Evolutionary conservation across 2,888 invertebrate genomes (phyloP).

Genomic region (Lathronympha strigana): DNA sequence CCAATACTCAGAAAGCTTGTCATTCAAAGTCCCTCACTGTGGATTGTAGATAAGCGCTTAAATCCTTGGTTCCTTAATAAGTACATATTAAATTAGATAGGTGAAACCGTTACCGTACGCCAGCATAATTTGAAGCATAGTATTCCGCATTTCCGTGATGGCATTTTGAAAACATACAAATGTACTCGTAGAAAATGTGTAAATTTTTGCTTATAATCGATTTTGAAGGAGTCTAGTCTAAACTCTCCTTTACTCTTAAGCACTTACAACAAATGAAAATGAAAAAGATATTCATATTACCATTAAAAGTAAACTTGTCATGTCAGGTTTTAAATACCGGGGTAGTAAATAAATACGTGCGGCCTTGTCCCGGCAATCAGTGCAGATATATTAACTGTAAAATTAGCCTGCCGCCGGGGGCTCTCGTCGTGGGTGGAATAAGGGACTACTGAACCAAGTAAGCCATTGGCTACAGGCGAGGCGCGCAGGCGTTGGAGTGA

Average conservation of each 20-base stretch:
- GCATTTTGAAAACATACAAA: no score
- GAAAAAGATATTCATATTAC: conserved; percentile 47
- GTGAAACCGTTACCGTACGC: no score
- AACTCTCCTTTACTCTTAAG: conserved; percentile 29
- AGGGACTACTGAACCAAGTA: conserved; percentile 22
- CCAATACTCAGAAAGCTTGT: no score
- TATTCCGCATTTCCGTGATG: no score
- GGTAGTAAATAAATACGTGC: conserved; percentile 67
- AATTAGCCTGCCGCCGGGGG: conserved; percentile 67
- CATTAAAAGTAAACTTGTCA: conserved; percentile 56
- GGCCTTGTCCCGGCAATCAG: conserved; percentile 73
- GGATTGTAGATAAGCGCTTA: no score
- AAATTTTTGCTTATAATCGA: no score
- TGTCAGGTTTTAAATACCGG: conserved; percentile 55
- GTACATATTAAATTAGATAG: no score
- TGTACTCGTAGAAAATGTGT: no score
- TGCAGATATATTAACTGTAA: conserved; percentile 76
- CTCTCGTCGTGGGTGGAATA: conserved; percentile 49
- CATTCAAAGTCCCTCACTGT: no score
- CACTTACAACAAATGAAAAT: conserved; percentile 23
- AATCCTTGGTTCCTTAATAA: no score
- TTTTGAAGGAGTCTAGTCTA: no score
- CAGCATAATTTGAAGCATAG: no score
- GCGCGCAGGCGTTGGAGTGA: conserved; percentile 2
- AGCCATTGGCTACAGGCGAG: background rate